A percentile compares a stretch with the other conserved stretches of the same genome.
Conservation (phyloP, 2,113 vertebrate species). For the Myxocyprinus asiaticus region DNA sequence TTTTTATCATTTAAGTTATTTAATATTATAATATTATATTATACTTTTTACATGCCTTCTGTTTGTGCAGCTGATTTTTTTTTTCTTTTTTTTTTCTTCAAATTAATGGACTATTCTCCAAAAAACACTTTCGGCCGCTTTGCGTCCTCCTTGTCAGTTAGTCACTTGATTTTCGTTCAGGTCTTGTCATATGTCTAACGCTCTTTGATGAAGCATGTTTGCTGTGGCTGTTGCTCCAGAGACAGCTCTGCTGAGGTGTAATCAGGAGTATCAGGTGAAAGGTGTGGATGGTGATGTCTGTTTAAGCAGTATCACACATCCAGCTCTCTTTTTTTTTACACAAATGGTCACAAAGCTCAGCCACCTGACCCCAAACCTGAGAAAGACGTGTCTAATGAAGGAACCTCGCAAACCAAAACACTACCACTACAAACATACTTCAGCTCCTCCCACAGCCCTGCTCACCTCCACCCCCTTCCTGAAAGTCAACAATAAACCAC, state of each 20-base stretch:
- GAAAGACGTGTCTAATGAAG: constrained; percentile 39
- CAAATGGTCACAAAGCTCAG: constrained; percentile 22
- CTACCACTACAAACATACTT: constrained; percentile 19
- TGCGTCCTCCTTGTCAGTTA: too few species aligned
- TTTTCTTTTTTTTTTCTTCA: too few species aligned
- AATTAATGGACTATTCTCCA: too few species aligned
- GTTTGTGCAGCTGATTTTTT: too few species aligned
- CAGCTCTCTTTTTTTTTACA: constrained; percentile 32
- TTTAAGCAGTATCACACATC: neutral
- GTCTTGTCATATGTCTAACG: neutral
- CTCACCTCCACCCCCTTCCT: constrained; percentile 62
- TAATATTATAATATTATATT: too few species aligned
- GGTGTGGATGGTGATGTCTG: neutral
- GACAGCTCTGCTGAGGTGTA: neutral
- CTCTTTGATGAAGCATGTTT: neutral
- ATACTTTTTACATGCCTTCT: too few species aligned
- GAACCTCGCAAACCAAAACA: constrained; percentile 3
- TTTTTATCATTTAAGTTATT: too few species aligned
- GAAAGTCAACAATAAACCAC: constrained; percentile 75
- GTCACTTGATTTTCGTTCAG: too few species aligned
- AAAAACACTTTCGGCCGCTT: too few species aligned
- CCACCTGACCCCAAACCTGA: constrained; percentile 45
- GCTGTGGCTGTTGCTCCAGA: neutral
- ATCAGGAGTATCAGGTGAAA: constrained; percentile 36
- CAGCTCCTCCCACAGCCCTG: neutral